Base-by-base conservation (phyloP, 2,888 invertebrate genomes). In the Aphidoletes aphidimyza region DNA sequence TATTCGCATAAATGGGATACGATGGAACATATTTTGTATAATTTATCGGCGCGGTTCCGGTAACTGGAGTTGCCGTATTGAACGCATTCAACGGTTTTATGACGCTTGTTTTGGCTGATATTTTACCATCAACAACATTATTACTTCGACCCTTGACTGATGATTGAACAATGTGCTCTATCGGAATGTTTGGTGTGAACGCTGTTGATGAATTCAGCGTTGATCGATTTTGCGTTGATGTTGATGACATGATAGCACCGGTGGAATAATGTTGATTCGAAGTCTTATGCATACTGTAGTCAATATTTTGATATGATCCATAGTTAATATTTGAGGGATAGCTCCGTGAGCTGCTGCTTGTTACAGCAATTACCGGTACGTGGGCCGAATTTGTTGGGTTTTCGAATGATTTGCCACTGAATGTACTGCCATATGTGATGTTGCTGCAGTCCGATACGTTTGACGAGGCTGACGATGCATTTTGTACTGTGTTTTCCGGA, bases 401-500 rank as follows among this genome's bases (percentile, higher is more conserved):
- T 69, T 69, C 69, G 30, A 30, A 69, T 69, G 69, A 30, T 30
- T 30, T 69, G 30, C 34, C 30, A 69, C 14, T 69, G 30, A 69
- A 69, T 1, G 69, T 30, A 69, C 69, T 69, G 17, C 11, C 69
- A n/a, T 69, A 30, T 34, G 30, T 69, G 69, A 30, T 69, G 69
- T 69, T 69, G 30, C 30, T 69, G 30, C 69, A 69, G 17, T 69
- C 69, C 1, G 69, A 69, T 69, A 30, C 30, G 30, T 69, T 69
- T 69, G 69, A 30, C 11, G 69, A 30, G 30, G 69, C 34, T 69
- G 69, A 69, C 30, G 69, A 69, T 30, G 30, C 30, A 69, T 54
- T 54, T 54, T 69, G 69, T 69, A 30, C 69, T 30, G 69, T 30
- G n/a, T 69, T 69, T 9, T 69, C 69, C 69, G 69, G 5, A 30